These are phyloP conservation scores for Accipiter virgatus DNA, from an alignment of 2,113 vertebrate genomes.

Conservation along the genomic window DNA sequence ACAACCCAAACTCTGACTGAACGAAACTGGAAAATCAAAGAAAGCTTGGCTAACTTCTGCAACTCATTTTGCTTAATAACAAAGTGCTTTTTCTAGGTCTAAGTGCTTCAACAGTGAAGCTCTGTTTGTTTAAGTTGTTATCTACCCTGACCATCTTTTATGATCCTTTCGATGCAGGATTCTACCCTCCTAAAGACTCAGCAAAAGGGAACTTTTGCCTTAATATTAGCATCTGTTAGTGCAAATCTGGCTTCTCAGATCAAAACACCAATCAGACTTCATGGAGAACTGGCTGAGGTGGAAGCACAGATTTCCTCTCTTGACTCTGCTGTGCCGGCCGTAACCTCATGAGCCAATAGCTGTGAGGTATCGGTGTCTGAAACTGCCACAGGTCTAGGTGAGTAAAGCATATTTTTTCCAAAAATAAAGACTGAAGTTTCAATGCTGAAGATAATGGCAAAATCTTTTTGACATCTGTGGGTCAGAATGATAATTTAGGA, in stretches of 20 bases:
- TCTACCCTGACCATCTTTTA: neutral
- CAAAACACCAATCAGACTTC: neutral
- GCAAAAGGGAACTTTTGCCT: neutral
- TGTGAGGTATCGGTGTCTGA: neutral
- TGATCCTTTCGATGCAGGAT: rapidly evolving
- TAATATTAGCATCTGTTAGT: neutral
- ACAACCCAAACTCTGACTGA: neutral
- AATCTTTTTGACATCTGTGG: neutral
- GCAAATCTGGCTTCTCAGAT: neutral
- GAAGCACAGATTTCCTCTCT: neutral
- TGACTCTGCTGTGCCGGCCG: neutral
- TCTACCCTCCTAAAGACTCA: neutral
- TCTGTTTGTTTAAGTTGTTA: neutral
- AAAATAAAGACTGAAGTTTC: neutral
- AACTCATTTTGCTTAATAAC: neutral
- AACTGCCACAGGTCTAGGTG: neutral
- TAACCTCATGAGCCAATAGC: neutral
- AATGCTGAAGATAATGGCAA: neutral
- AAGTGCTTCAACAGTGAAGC: neutral
- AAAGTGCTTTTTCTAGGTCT: neutral
- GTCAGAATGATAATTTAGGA: neutral
- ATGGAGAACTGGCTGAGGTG: neutral
- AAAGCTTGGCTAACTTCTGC: neutral
- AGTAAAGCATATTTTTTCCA: neutral
- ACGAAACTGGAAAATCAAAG: neutral